A percentile compares a stretch with the other conserved stretches of the same genome.
Evolutionary conservation across 2,888 invertebrate species (phyloP).

Genomic region (Yponomeuta evonymella): DNA sequence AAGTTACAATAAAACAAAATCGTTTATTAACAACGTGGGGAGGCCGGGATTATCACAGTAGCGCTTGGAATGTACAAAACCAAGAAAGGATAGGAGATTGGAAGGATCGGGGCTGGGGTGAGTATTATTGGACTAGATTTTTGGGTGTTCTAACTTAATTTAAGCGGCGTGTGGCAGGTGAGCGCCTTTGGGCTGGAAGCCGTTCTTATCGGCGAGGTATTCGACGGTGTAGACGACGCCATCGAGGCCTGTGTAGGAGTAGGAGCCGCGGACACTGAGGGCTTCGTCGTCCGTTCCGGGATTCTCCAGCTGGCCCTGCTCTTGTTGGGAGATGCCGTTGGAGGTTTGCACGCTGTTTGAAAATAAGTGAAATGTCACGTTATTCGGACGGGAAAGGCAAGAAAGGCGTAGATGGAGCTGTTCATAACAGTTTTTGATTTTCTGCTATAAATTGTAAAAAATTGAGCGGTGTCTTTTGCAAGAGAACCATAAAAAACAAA

Average conservation of each 20-base stretch:
- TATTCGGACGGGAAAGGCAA: neutral
- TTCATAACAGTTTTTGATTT: no score
- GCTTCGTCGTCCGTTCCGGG: constrained; percentile 46
- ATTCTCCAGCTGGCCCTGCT: constrained; percentile 39
- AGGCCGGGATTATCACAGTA: constrained; percentile 61
- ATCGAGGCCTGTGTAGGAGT: constrained; percentile 57
- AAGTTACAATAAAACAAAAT: constrained; percentile 33
- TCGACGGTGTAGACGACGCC: constrained; percentile 60
- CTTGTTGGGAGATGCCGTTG: constrained; percentile 41
- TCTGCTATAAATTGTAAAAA: no score
- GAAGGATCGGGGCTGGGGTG: constrained; percentile 24
- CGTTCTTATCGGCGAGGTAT: constrained; percentile 71
- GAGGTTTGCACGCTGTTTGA: constrained; percentile 43
- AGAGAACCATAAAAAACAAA: no score
- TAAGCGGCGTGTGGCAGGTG: constrained; percentile 45
- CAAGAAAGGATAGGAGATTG: constrained; percentile 3
- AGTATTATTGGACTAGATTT: constrained; percentile 61
- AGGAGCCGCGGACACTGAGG: constrained; percentile 44
- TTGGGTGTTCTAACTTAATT: constrained; percentile 21
- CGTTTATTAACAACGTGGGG: constrained; percentile 47
- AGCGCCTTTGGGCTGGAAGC: constrained; percentile 67
- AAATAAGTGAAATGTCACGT: neutral
- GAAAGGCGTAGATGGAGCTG: neutral
- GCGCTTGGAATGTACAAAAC: constrained; percentile 42
- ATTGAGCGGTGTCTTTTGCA: no score